Evolutionary conservation across 2,888 invertebrate species (phyloP), one percentile per base, ranked within the genome.

Genomic region (Mechanitis messenoides): DNA sequence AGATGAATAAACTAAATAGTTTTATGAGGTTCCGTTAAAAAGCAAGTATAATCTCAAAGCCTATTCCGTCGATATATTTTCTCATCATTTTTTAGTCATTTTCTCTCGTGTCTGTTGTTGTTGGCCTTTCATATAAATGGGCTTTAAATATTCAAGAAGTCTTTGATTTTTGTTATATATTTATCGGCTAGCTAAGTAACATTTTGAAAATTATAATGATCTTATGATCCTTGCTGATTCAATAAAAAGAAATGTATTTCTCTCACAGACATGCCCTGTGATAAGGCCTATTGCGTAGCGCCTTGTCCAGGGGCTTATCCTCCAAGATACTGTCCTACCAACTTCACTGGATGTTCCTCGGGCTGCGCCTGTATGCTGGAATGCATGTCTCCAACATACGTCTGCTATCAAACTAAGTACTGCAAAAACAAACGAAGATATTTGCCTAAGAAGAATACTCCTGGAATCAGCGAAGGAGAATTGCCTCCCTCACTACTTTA

Each of bases 291-390:
- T 9, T 84, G 83, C 61, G 46, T 61, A 11, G 7, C 54, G 0
- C 76, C 81, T 0, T 84, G 83, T 55, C 66, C 69, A 0, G 75
- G 73, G 0, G 72, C 76, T 0, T 70, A 68, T 0, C 74, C 80
- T 0, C 81, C 81, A 0, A 65, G 65, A 0, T 64, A 59, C 9
- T 84, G 84, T 55, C 84, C 84, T 0, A 38, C 28, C 2, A 64
- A 65, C 7, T 45, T 74, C 3, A 76, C 77, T 0, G 47, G 57
- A 1, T 81, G 81, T 61, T 60, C 63, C 2, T 67, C 72, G 0
- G 75, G 74, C 0, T 82, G 83, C 56, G 74, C 73, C 2, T 83
- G 84, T 66, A 67, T 73, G 66, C 59, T 60, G 0, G 71, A 74
- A 62, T 83, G 81, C 60, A 58, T 67, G 0, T 53, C 28, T 0